Percentiles rank a stretch among this genome's conserved stretches.
These are phyloP conservation scores for Mayetiola destructor DNA, from an alignment of 2,888 invertebrate species.

Conservation along the genomic window DNA sequence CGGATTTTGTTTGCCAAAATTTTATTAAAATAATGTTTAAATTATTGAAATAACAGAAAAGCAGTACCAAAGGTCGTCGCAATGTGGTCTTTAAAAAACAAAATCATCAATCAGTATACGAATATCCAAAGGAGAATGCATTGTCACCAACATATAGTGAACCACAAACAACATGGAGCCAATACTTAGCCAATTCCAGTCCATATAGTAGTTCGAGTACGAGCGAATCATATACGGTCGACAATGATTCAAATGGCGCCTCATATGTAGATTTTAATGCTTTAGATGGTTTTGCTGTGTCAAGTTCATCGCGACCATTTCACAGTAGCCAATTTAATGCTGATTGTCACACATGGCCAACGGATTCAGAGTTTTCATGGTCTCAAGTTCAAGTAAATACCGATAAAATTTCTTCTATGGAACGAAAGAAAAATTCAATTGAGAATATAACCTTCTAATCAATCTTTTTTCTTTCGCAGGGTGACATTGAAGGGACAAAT, in stretches of 20 bases:
- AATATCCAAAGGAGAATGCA: constrained; percentile 58
- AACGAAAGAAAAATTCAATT: too few relatives aligned
- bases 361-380: constrained; percentile 23
- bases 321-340: constrained; percentile 21
- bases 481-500: constrained; percentile 14
- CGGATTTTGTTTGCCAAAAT: too few relatives aligned
- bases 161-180: constrained; percentile 19
- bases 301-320: constrained; percentile 22
- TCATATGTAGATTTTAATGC: constrained; percentile 1
- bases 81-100: constrained; percentile 66
- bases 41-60: constrained; percentile 29
- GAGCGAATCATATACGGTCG: background rate
- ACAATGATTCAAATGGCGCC: background rate
- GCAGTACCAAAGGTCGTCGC: constrained; percentile 44
- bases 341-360: constrained; percentile 23
- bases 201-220: background rate
- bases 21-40: background rate
- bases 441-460: too few relatives aligned
- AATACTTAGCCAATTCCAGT: constrained; percentile 2
- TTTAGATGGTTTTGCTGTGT: constrained; percentile 21
- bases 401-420: background rate
- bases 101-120: constrained; percentile 70
- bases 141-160: constrained; percentile 22
- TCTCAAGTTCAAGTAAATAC: constrained; percentile 21
- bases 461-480: background rate